Conservation (phyloP, 2,797 vertebrate species). For the Tympanoctomys barrerae region DNA sequence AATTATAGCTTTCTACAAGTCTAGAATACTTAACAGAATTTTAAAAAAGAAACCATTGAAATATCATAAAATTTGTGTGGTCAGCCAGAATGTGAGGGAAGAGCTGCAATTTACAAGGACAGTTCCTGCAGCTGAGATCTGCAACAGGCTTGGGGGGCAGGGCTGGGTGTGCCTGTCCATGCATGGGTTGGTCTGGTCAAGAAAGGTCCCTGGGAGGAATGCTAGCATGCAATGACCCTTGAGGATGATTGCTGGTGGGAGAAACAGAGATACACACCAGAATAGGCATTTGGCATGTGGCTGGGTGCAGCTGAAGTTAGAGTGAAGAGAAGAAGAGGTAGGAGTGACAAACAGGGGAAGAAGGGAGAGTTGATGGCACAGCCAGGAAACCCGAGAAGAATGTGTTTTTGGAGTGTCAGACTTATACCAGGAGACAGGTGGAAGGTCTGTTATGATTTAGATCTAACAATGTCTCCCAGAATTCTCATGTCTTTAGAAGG, state of each 20-base stretch:
- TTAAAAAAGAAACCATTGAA: background rate
- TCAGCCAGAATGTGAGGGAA: background rate
- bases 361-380: accelerated
- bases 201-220: background rate
- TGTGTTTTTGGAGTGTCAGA: background rate
- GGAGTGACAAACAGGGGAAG: too few relatives aligned
- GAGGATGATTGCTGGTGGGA: background rate
- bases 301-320: accelerated
- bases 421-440: accelerated
- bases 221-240: background rate
- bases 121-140: background rate
- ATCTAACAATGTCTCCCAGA: background rate
- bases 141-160: background rate
- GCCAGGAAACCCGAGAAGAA: accelerated
- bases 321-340: accelerated
- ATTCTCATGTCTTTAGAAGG: background rate
- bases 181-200: too few relatives aligned
- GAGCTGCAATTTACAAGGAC: background rate
- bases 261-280: accelerated
- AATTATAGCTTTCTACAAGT: background rate
- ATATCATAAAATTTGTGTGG: background rate
- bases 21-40: background rate
- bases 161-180: too few relatives aligned
- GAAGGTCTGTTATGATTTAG: background rate
- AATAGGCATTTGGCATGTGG: accelerated